Percentiles rank a stretch among this genome's conserved stretches.
Evolutionary conservation across 2,888 invertebrate species (phyloP).

Genomic region (Ligdia adustata): DNA sequence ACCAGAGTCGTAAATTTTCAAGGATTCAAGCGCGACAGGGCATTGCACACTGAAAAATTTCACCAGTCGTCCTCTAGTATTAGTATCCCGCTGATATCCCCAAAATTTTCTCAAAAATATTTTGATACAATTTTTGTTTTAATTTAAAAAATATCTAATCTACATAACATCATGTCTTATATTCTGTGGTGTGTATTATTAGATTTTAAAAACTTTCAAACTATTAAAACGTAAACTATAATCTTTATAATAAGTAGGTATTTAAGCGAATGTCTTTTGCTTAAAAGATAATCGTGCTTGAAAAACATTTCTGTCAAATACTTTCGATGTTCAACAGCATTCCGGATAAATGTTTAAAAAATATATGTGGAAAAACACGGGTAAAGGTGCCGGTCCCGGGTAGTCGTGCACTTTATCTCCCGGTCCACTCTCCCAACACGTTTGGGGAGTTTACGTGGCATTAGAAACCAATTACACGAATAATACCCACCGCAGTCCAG

Average conservation of each 20-base stretch:
- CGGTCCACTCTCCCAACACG: constrained; percentile 79
- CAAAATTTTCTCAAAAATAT: no score
- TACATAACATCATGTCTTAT: no score
- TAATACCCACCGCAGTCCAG: constrained; percentile 57
- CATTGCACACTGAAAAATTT: constrained; percentile 76
- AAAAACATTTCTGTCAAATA: background rate
- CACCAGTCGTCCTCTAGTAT: constrained; percentile 54
- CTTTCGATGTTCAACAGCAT: background rate
- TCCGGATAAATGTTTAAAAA: constrained; percentile 17
- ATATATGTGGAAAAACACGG: constrained; percentile 31
- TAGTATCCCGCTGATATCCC: no score
- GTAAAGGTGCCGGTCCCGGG: constrained; percentile 25
- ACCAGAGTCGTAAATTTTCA: constrained; percentile 73
- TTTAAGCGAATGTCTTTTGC: no score
- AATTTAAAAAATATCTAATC: no score
- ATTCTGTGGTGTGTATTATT: no score
- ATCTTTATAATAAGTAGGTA: no score
- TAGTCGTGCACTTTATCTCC: constrained; percentile 76
- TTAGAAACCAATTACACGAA: constrained; percentile 84
- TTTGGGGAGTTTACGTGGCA: constrained; percentile 83
- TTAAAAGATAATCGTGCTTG: no score
- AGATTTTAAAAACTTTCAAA: no score
- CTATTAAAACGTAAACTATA: no score
- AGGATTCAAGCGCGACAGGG: constrained; percentile 74
- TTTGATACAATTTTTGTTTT: no score